Base-by-base conservation (phyloP, 2,113 vertebrate genomes). In the Glaucomys volans region DNA sequence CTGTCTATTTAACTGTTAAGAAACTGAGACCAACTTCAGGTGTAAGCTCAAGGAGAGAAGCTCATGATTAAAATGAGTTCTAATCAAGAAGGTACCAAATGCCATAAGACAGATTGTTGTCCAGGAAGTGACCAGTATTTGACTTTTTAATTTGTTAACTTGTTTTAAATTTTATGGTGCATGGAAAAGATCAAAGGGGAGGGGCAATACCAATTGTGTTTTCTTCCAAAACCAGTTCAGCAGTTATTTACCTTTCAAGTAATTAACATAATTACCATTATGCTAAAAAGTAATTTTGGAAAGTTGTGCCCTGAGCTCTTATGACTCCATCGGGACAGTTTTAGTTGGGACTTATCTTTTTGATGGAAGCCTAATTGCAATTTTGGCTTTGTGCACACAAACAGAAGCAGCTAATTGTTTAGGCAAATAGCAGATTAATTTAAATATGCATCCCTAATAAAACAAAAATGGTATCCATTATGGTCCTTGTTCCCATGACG, bases 361-460 rank as follows among this genome's bases (percentile, higher is more conserved):
- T 99, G 98, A 99, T 99, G 98, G 98, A 98, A 98, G 98, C 98
- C 98, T 99, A 99, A 99, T 99, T 99, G 99, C 98, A 98, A 91
- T 98, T 98, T 99, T 99, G 99, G 98, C 98, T 99, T 98, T 98
- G 98, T 98, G 98, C 98, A 97, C 98, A 98, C 98, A 97, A 98
- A 98, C 98, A 98, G 98, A 98, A 98, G 98, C 98, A 37, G 98
- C 98, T 99, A 99, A 99, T 99, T 99, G 98, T 99, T 99, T 99
- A 99, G 98, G 98, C 98, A 99, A 99, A 99, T 98, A 99, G 98
- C 98, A 98, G 98, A 99, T 99, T 99, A 99, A 99, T 99, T 99
- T 99, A 99, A 99, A 99, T 99, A 99, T 99, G 99, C 99, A 99
- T 99, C 98, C 98, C 98, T 99, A 99, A 98, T 99, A 99, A 99